Evolutionary conservation across 2,797 vertebrate species (phyloP).

Genomic region (Acipenser transmontanus): DNA sequence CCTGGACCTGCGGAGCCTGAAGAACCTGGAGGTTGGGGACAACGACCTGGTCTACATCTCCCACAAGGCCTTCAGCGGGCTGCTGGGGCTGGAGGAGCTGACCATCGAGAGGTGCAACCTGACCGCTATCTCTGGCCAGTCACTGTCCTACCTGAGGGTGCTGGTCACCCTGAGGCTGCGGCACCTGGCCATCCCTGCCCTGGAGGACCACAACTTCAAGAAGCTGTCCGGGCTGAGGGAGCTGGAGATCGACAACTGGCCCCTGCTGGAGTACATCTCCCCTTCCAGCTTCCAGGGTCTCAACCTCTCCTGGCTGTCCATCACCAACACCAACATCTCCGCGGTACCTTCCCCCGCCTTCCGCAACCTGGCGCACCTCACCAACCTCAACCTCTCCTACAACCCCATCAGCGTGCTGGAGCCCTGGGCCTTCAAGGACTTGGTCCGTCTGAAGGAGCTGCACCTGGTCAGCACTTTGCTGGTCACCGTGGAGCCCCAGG

Average conservation of each 20-base stretch:
- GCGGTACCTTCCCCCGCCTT: constrained; percentile 82
- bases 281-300: constrained; percentile 84
- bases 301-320: constrained; percentile 86
- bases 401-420: constrained; percentile 87
- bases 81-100: constrained; percentile 77
- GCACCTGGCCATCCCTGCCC: constrained; percentile 73
- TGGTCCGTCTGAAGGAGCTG: constrained; percentile 84
- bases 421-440: constrained; percentile 80
- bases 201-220: constrained; percentile 86
- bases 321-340: constrained; percentile 92
- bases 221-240: constrained; percentile 73
- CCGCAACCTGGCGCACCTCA: constrained; percentile 79
- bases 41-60: constrained; percentile 96
- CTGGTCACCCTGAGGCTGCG: constrained; percentile 79
- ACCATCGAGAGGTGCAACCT: constrained; percentile 93
- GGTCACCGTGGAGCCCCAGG: constrained; percentile 76
- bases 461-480: constrained; percentile 83
- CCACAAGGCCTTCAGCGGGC: constrained; percentile 86
- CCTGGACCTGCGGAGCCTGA: constrained; percentile 80
- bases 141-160: constrained; percentile 83
- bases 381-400: constrained; percentile 85
- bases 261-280: constrained; percentile 80
- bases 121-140: constrained; percentile 83
- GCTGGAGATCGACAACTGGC: constrained; percentile 91
- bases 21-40: constrained; percentile 86